Evolutionary conservation across 2,888 invertebrate species (phyloP).

Genomic region (Bruchidius siliquastri): DNA sequence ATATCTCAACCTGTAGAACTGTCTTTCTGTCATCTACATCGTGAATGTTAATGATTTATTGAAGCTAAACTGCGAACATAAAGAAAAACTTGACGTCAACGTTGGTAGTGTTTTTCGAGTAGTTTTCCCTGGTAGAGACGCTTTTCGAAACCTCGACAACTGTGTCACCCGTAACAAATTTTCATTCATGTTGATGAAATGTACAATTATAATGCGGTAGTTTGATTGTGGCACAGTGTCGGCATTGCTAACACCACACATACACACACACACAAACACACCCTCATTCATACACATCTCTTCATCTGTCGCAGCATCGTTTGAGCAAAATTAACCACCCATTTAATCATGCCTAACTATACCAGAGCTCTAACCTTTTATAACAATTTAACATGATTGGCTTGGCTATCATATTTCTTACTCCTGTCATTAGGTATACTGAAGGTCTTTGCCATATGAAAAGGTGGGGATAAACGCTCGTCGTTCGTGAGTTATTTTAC

Average conservation of each 20-base stretch:
- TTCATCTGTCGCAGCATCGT: neutral
- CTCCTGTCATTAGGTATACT: constrained; percentile 7
- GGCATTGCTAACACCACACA: constrained; percentile 17
- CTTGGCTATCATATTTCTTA: constrained; percentile 18
- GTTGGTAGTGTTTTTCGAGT: neutral
- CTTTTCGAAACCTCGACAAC: neutral
- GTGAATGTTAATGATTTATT: neutral
- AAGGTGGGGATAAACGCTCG: neutral
- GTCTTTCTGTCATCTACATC: neutral
- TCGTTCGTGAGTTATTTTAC: too few species aligned
- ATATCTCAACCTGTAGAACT: neutral
- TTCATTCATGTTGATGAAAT: neutral
- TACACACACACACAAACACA: neutral
- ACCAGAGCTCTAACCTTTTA: constrained; percentile 11
- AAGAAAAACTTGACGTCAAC: neutral
- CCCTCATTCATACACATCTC: neutral
- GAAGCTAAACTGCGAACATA: neutral
- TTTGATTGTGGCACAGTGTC: constrained; percentile 30
- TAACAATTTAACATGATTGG: constrained; percentile 24
- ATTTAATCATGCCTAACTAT: constrained; percentile 16
- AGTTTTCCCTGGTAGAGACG: neutral
- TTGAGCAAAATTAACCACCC: neutral
- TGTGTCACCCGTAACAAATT: neutral
- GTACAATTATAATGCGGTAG: constrained; percentile 20
- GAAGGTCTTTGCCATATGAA: neutral